phyloP scores from a whole-genome alignment of 1,140 invertebrate species.

The Eupeodes corollae region DNA sequence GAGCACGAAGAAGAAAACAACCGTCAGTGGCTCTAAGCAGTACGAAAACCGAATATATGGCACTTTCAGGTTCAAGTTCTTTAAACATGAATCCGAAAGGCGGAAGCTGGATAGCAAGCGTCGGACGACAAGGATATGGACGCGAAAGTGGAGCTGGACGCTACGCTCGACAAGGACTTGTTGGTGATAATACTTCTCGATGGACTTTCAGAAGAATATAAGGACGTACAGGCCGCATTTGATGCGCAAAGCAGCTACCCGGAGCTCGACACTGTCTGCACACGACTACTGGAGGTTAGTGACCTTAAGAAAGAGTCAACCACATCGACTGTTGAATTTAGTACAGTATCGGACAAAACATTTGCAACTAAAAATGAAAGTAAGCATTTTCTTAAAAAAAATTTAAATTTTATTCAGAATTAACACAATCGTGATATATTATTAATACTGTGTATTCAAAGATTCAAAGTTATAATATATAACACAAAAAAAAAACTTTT shows the following conservation, averaged over 20 bases:
- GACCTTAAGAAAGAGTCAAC: background rate
- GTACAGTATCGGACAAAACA: too few relatives aligned
- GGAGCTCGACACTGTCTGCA: background rate
- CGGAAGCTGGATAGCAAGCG: too few relatives aligned
- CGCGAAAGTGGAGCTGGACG: background rate
- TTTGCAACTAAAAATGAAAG: too few relatives aligned
- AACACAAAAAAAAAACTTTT: too few relatives aligned
- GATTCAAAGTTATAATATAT: too few relatives aligned
- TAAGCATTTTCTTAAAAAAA: too few relatives aligned
- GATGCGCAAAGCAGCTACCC: slow-evolving; percentile 1
- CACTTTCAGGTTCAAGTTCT: slow-evolving; percentile 31
- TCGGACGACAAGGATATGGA: too few relatives aligned
- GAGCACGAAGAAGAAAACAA: too few relatives aligned
- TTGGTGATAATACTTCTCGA: slow-evolving; percentile 2
- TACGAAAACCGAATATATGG: slow-evolving; percentile 37
- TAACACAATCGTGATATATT: too few relatives aligned
- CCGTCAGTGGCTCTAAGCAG: slow-evolving; percentile 26
- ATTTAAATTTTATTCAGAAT: too few relatives aligned
- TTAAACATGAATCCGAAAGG: slow-evolving; percentile 3
- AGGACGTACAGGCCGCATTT: slow-evolving; percentile 3
- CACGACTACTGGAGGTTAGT: background rate
- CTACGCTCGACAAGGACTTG: background rate
- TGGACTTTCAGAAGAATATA: background rate
- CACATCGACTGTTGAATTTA: background rate
- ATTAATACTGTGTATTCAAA: too few relatives aligned